Evolutionary conservation across 2,797 vertebrate genomes (phyloP).

Genomic region (Fundulus diaphanus): DNA sequence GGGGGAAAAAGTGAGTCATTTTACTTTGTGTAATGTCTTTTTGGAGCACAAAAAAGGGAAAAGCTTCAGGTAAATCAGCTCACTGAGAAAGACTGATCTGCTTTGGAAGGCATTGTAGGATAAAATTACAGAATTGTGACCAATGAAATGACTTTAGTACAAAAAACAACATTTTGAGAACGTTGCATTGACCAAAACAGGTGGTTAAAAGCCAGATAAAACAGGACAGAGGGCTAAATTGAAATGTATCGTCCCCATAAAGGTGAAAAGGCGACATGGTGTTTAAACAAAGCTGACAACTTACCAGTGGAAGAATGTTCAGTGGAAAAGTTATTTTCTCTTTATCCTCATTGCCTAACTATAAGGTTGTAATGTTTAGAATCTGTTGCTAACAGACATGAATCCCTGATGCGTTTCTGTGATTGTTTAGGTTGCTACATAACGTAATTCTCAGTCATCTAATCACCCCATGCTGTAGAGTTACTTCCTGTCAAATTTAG

Average conservation of each 20-base stretch:
- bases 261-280: neutral
- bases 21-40: neutral
- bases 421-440: conserved; percentile 5
- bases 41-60: neutral
- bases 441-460: neutral
- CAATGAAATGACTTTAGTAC: neutral
- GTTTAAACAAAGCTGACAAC: neutral
- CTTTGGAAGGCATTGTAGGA: neutral
- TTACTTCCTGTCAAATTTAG: conserved; percentile 5
- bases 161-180: neutral
- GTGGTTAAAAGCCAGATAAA: neutral
- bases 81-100: neutral
- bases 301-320: neutral
- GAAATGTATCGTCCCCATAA: neutral
- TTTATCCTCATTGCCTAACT: neutral
- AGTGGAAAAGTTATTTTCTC: neutral
- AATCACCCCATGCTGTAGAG: neutral
- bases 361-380: neutral
- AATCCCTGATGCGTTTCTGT: neutral
- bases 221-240: neutral
- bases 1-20: neutral
- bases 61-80: neutral
- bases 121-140: neutral
- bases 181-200: neutral
- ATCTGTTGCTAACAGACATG: neutral